phyloP scores from a whole-genome alignment of 1,140 invertebrate species.

The Hyphantria cunea region DNA sequence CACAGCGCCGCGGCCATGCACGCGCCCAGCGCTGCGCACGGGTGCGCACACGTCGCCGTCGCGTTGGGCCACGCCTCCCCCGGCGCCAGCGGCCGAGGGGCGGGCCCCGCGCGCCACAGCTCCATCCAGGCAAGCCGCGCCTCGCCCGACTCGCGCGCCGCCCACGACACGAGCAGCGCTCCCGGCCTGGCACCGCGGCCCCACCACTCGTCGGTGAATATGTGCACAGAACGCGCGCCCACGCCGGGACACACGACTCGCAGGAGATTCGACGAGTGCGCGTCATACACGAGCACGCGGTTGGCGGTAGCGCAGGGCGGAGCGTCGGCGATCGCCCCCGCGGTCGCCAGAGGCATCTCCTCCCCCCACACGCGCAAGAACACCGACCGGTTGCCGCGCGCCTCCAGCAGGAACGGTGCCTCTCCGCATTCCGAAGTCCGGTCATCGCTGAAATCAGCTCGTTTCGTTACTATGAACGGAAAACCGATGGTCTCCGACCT shows the following conservation, averaged over 20 bases:
- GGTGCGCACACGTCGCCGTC: conserved; percentile 52
- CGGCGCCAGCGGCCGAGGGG: conserved; percentile 19
- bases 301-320: conserved; percentile 84
- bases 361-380: conserved; percentile 89
- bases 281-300: conserved; percentile 85
- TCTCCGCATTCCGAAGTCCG: conserved; percentile 86
- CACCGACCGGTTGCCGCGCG: conserved; percentile 87
- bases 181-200: conserved; percentile 56
- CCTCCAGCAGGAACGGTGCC: conserved; percentile 88
- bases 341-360: conserved; percentile 44
- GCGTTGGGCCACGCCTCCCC: conserved; percentile 57
- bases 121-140: conserved; percentile 67
- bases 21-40: conserved; percentile 60
- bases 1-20: conserved; percentile 58
- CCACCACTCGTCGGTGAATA: conserved; percentile 65
- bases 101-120: conserved; percentile 54
- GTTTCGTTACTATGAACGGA: too few relatives aligned
- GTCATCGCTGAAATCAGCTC: conserved; percentile 36
- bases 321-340: conserved; percentile 72
- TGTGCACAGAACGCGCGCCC: conserved; percentile 84
- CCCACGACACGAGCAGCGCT: conserved; percentile 61
- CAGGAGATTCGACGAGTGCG: conserved; percentile 83
- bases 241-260: conserved; percentile 88
- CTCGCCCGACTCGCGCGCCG: conserved; percentile 54
- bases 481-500: too few relatives aligned